These are phyloP conservation scores for Lutjanus argentimaculatus DNA, from an alignment of 2,797 vertebrate genomes.

Conservation along the genomic window DNA sequence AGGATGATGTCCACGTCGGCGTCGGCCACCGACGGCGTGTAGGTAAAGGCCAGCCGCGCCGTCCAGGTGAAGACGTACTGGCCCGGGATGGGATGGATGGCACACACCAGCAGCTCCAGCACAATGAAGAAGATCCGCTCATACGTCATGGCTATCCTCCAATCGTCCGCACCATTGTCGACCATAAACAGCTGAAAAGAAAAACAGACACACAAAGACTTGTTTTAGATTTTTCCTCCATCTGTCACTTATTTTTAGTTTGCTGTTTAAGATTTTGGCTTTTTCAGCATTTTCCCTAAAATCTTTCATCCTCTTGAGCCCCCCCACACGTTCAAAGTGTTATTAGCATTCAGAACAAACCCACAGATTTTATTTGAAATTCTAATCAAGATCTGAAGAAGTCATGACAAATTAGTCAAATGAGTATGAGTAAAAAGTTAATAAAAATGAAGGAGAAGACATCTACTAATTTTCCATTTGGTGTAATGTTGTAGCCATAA, in stretches of 20 bases:
- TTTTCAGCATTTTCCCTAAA: background rate
- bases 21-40: slow-evolving; percentile 90
- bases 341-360: background rate
- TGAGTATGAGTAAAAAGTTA: no score
- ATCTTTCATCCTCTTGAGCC: background rate
- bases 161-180: slow-evolving; percentile 96
- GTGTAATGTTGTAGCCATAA: background rate
- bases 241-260: background rate
- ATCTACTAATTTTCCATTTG: background rate
- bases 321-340: background rate
- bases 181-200: slow-evolving; percentile 94
- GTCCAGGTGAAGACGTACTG: slow-evolving; percentile 96
- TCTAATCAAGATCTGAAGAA: background rate
- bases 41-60: slow-evolving; percentile 93
- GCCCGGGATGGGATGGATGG: slow-evolving; percentile 95
- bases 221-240: background rate
- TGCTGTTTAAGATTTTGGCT: background rate
- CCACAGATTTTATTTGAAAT: slow-evolving; percentile 7
- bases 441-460: background rate
- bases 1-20: slow-evolving; percentile 96
- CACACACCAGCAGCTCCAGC: slow-evolving; percentile 94
- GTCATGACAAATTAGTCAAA: slow-evolving; percentile 4
- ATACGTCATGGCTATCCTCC: slow-evolving; percentile 97
- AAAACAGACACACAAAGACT: background rate
- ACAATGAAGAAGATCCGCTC: slow-evolving; percentile 95